Evolutionary conservation across 2,113 vertebrate genomes (phyloP).

Genomic region (Pollimyrus isidori): DNA sequence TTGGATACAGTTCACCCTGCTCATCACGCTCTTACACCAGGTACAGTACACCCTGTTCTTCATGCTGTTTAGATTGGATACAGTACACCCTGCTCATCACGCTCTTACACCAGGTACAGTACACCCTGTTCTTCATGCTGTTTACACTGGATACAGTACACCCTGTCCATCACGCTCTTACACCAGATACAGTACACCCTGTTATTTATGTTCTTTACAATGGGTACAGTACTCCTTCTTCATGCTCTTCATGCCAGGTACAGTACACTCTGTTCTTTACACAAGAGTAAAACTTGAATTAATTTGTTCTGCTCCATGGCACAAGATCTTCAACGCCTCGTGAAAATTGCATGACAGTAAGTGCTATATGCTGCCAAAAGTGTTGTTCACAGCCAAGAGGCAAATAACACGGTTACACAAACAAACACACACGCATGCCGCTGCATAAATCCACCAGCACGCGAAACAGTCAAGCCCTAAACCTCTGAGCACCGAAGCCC

Average conservation of each 20-base stretch:
- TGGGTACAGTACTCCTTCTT: neutral
- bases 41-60: neutral
- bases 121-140: neutral
- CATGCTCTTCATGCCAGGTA: neutral
- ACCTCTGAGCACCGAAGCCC: neutral
- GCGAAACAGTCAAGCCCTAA: neutral
- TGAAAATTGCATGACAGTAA: neutral
- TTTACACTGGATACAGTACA: neutral
- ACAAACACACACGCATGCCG: neutral
- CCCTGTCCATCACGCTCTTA: neutral
- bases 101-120: neutral
- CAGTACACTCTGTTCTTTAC: neutral
- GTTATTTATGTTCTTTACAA: neutral
- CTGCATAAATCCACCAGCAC: neutral
- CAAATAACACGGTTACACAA: neutral
- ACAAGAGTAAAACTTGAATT: neutral
- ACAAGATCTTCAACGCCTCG: neutral
- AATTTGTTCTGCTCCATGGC: neutral
- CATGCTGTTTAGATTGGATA: neutral
- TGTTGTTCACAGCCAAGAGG: neutral
- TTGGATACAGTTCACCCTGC: fast-evolving
- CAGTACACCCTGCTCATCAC: too few relatives aligned
- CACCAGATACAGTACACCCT: neutral
- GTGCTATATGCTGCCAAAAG: too few relatives aligned
- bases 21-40: neutral